phyloP scores from a whole-genome alignment of 2,113 vertebrate genomes.

The Brienomyrus longianalis region DNA sequence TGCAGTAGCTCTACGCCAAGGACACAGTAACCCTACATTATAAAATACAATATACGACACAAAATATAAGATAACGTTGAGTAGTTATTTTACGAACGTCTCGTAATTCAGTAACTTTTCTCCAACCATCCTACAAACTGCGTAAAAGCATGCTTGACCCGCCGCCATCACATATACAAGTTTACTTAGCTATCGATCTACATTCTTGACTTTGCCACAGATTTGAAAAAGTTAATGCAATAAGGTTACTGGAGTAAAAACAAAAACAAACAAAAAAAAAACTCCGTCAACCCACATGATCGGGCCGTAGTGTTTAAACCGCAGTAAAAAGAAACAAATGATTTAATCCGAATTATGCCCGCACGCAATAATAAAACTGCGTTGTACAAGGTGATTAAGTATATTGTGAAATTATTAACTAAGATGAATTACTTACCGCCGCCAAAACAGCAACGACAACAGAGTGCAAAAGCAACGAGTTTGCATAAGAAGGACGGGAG shows the following conservation, averaged over 20 bases:
- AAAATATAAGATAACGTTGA: background rate
- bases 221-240: background rate
- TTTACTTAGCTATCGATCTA: background rate
- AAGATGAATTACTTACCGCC: constrained; percentile 6
- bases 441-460: background rate
- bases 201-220: background rate
- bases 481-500: background rate
- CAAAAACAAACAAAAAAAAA: no score
- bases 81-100: background rate
- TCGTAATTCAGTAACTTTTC: background rate
- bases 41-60: background rate
- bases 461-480: background rate
- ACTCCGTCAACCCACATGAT: background rate
- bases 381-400: background rate
- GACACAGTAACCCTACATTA: background rate
- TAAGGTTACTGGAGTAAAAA: background rate
- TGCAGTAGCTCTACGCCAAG: background rate
- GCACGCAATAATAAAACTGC: background rate
- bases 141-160: background rate
- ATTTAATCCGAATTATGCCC: background rate
- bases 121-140: background rate
- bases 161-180: background rate
- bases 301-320: background rate
- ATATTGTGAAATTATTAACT: background rate
- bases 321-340: background rate